Evolutionary conservation across 1,140 invertebrate genomes (phyloP).

Genomic region (Acromyrmex heyeri): DNA sequence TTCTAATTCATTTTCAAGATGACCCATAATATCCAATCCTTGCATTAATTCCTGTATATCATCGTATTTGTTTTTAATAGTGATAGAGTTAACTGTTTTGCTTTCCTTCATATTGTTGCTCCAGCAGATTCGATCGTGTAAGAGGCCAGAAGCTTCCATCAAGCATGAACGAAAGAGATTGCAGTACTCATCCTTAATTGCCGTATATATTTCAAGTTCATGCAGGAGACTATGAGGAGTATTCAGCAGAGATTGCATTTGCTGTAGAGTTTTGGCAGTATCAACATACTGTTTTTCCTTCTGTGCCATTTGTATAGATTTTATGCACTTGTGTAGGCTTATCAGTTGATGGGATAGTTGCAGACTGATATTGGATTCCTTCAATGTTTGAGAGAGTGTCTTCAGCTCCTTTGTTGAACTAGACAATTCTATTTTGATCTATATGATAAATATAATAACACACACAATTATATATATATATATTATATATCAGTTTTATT

Average conservation of each 20-base stretch:
- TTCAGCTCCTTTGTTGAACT: constrained; percentile 87
- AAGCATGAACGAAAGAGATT: constrained; percentile 83
- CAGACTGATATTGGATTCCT: constrained; percentile 86
- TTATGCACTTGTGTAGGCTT: constrained; percentile 86
- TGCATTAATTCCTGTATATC: constrained; percentile 85
- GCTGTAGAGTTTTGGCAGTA: constrained; percentile 86
- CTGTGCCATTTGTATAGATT: constrained; percentile 85
- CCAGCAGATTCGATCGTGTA: constrained; percentile 85
- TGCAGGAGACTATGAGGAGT: constrained; percentile 85
- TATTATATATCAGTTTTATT: background rate
- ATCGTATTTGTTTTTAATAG: constrained; percentile 82
- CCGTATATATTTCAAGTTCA: constrained; percentile 85
- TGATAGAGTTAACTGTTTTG: constrained; percentile 74
- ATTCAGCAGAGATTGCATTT: constrained; percentile 86
- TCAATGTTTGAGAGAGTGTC: constrained; percentile 86
- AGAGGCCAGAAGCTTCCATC: constrained; percentile 84
- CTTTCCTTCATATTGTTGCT: constrained; percentile 68
- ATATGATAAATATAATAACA: constrained; percentile 43
- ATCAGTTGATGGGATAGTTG: constrained; percentile 87
- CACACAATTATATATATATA: too few species aligned
- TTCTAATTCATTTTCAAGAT: constrained; percentile 84
- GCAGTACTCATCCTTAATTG: constrained; percentile 83
- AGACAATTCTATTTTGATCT: constrained; percentile 88
- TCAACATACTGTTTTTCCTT: constrained; percentile 84
- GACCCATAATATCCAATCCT: constrained; percentile 85